Evolutionary conservation across 2,888 invertebrate genomes (phyloP), one percentile per base, ranked within the genome.

Genomic region (Orchestes rusci): DNA sequence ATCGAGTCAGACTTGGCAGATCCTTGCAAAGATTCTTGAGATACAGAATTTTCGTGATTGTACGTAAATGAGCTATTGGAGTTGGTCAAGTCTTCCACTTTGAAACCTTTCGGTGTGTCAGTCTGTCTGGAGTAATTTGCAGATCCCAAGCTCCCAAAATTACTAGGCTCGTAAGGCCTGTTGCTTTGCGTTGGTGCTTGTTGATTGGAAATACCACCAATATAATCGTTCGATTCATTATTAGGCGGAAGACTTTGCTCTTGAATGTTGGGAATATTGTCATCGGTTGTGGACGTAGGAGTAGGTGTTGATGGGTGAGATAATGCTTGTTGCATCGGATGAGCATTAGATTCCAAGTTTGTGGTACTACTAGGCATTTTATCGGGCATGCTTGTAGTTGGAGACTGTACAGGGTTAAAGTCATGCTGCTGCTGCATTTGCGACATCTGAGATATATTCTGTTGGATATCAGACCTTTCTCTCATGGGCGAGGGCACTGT

Each of bases 281-380:
- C 69, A 52, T 68, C 68, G 15, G 67, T 68, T n/a, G 69, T 69
- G 15, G 67, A 68, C 10, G 68, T 66, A 10, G 69, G 69, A 4
- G 65, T 67, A 3, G 68, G 69, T 12, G 66, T 68, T 7, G 69
- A 61, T 15, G 69, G 68, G 59, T 69, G 70, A 28, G 68, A 67
- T 19, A 64, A 59, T 16, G 62, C 56, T 15, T 63, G 56, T 17
- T 58, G 57, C 44, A 58, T 57, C 41, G 64, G 59, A 27, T 59
- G 56, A 7, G 61, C 53, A 37, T 53, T 59, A 12, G 55, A 39
- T 35, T 63, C 62, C 23, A 59, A 58, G 53, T 65, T 51, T n/a
- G 69, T 67, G 17, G 68, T 68, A 55, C 68, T 67, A 48, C 62
- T 66, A 3, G 69, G 66, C 51, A 66, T 54, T 58, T 67, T 67